Conservation (phyloP, 2,888 invertebrate species). For the Pseudanteris insignis region DNA sequence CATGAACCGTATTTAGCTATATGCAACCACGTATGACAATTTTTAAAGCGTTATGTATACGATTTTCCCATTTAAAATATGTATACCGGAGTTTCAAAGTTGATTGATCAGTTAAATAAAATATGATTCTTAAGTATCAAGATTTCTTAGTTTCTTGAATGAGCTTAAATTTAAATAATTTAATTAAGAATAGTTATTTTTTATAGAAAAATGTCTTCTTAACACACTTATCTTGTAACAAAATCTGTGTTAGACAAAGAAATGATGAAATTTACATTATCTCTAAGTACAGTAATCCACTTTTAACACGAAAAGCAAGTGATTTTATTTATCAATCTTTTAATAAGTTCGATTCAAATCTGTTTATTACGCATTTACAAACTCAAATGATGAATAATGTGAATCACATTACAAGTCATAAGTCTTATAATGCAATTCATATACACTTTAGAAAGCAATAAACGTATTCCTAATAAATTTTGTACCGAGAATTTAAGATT, state of each 20-base stretch:
- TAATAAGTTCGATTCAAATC: constrained; percentile 21
- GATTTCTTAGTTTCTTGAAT: no score
- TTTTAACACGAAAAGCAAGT: constrained; percentile 26
- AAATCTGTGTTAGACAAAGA: constrained; percentile 19
- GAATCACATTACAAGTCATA: neutral
- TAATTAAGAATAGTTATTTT: no score
- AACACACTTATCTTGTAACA: neutral
- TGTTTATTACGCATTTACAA: constrained; percentile 22
- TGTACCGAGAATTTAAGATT: constrained; percentile 31
- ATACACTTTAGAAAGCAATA: constrained; percentile 25
- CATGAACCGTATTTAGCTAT: constrained; percentile 20
- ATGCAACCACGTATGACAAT: constrained; percentile 35
- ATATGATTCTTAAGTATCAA: no score
- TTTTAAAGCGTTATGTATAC: constrained; percentile 25
- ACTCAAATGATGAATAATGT: constrained; percentile 14
- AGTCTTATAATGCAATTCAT: constrained; percentile 4
- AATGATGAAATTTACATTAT: constrained; percentile 29
- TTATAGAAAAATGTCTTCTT: neutral
- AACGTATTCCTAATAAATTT: constrained; percentile 20
- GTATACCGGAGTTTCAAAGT: constrained; percentile 8
- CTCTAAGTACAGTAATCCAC: constrained; percentile 24
- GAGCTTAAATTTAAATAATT: no score
- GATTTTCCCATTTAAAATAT: constrained; percentile 7
- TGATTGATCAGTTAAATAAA: constrained; percentile 14
- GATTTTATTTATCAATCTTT: constrained; percentile 19